These are phyloP conservation scores for Margaritifera margaritifera DNA, from an alignment of 2,888 invertebrate genomes.

Conservation along the genomic window DNA sequence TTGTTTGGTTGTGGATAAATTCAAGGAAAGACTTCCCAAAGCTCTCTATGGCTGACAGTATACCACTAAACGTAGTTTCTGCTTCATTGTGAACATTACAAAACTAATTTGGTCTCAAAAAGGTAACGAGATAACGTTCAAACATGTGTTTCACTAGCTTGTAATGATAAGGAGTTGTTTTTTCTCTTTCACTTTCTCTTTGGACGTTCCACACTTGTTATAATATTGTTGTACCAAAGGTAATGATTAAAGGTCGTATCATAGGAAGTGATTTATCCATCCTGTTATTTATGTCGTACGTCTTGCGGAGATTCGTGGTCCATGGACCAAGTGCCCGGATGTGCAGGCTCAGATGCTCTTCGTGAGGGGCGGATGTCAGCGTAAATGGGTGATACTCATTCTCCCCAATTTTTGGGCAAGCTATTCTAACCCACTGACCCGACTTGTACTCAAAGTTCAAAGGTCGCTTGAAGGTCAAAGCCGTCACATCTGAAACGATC, in stretches of 20 bases:
- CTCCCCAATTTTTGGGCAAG: conserved; percentile 76
- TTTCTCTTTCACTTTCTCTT: too few species aligned
- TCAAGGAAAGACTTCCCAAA: too few species aligned
- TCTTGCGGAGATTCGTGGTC: conserved; percentile 76
- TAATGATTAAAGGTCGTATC: conserved; percentile 15
- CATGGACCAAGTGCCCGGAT: conserved; percentile 80
- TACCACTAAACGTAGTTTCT: too few species aligned
- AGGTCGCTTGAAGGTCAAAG: conserved; percentile 77
- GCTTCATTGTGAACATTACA: too few species aligned
- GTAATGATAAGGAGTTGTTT: too few species aligned
- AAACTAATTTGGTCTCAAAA: too few species aligned
- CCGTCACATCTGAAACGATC: conserved; percentile 75
- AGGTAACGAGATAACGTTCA: too few species aligned
- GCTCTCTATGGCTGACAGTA: too few species aligned
- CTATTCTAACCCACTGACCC: conserved; percentile 80
- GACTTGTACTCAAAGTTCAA: conserved; percentile 78
- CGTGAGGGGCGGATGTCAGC: conserved; percentile 79
- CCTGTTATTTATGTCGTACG: conserved; percentile 62
- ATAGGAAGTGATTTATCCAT: conserved; percentile 35
- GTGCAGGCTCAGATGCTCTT: conserved; percentile 76
- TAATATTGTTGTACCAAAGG: too few species aligned
- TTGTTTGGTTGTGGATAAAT: too few species aligned
- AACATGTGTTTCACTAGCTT: too few species aligned
- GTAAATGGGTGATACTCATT: conserved; percentile 80
- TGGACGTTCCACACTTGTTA: too few species aligned